Evolutionary conservation across 2,797 vertebrate species (phyloP).

Genomic region (Parambassis ranga): DNA sequence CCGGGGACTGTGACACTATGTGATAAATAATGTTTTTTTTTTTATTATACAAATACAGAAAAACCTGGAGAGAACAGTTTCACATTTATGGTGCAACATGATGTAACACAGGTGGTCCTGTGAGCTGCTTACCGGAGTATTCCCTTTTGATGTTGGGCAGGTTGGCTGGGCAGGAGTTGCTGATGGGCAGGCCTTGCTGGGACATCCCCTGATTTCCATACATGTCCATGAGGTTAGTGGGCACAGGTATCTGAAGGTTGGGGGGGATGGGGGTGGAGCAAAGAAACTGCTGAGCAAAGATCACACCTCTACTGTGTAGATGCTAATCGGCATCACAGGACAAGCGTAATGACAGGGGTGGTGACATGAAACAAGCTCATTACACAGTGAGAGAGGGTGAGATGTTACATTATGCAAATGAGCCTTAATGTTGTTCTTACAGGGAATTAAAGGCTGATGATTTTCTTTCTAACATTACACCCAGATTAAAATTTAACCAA

Average conservation of each 20-base stretch:
- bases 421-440: too few species aligned
- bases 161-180: conserved; percentile 96
- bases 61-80: conserved; percentile 15
- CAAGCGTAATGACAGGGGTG: background rate
- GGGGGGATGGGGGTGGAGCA: conserved; percentile 2
- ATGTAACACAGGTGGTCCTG: too few species aligned
- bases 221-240: conserved; percentile 93
- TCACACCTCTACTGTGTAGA: background rate
- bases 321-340: background rate
- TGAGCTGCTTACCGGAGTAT: conserved; percentile 90
- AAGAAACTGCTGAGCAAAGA: background rate
- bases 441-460: too few species aligned
- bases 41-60: background rate
- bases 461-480: too few species aligned
- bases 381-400: background rate
- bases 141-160: conserved; percentile 98
- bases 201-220: conserved; percentile 92
- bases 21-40: conserved; percentile 16
- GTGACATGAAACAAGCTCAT: background rate
- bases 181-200: conserved; percentile 89
- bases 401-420: background rate
- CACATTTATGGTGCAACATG: too few species aligned
- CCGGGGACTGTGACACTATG: conserved; percentile 79
- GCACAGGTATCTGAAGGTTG: conserved; percentile 89
- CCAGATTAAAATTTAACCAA: background rate